A percentile compares a stretch with the other conserved stretches of the same genome.
phyloP scores from a whole-genome alignment of 1,140 invertebrate species.

The Aphelinus certus region DNA sequence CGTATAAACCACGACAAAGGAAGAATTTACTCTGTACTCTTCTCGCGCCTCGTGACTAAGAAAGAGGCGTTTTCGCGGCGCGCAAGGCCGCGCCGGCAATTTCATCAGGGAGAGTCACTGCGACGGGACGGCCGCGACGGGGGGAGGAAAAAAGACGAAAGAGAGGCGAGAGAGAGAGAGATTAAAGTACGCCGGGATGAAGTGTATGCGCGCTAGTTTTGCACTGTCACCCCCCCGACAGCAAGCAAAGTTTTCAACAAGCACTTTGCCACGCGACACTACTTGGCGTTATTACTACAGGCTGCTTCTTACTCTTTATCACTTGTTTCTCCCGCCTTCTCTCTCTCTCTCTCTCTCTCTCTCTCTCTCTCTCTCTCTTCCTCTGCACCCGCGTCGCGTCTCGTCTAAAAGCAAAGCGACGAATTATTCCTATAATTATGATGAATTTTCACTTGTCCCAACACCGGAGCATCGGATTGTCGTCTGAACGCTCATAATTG shows the following conservation, averaged over 20 bases:
- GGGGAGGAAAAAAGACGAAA: background rate
- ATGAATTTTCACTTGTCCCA: too few species aligned
- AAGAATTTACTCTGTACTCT: too few species aligned
- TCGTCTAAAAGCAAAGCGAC: too few species aligned
- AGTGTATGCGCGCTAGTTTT: conserved; percentile 17
- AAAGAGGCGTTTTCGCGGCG: too few species aligned
- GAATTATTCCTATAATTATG: too few species aligned
- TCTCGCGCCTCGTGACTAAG: too few species aligned
- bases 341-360: background rate
- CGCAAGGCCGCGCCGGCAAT: background rate
- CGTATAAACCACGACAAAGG: too few species aligned
- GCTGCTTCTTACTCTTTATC: background rate
- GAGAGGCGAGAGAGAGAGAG: background rate
- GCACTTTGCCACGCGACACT: conserved; percentile 24
- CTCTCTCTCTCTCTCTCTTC: background rate
- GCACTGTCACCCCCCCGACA: conserved; percentile 10
- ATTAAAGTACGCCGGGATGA: conserved; percentile 7
- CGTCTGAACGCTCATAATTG: too few species aligned
- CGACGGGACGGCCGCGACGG: too few species aligned
- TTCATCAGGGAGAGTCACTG: too few species aligned
- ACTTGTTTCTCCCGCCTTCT: background rate
- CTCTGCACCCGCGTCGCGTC: too few species aligned
- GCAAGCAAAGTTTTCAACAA: conserved; percentile 31
- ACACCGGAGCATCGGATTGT: too few species aligned
- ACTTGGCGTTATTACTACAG: background rate